Evolutionary conservation across 2,888 invertebrate genomes (phyloP).

Genomic region (Pristionchus japonicus): DNA sequence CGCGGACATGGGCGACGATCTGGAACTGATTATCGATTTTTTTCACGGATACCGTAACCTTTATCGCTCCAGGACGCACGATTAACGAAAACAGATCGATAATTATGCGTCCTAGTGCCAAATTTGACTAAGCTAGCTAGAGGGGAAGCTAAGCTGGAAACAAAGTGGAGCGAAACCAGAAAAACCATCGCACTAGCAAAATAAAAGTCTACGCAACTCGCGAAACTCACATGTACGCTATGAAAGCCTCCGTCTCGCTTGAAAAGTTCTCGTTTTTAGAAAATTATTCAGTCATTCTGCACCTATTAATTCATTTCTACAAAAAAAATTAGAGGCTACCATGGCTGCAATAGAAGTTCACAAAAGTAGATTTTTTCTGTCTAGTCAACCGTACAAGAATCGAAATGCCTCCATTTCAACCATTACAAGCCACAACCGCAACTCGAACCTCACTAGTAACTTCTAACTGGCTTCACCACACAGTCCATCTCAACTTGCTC

Average conservation of each 20-base stretch:
- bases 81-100: not conserved
- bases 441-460: too few relatives aligned
- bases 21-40: conserved; percentile 27
- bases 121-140: not conserved
- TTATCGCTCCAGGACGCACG: too few relatives aligned
- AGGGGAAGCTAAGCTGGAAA: not conserved
- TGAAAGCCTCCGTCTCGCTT: conserved; percentile 1
- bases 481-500: not conserved
- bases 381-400: not conserved
- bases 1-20: conserved; percentile 26
- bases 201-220: not conserved
- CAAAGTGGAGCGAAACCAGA: not conserved
- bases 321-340: too few relatives aligned
- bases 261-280: not conserved
- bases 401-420: too few relatives aligned
- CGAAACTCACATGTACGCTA: conserved; percentile 23
- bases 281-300: not conserved
- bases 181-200: conserved; percentile 24
- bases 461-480: not conserved
- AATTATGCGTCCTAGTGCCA: not conserved
- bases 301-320: not conserved
- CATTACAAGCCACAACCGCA: too few relatives aligned
- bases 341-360: not conserved
- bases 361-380: not conserved
- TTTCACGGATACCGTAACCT: not conserved